Conservation (phyloP, 2,888 invertebrate species). For the Doris montereyensis region DNA sequence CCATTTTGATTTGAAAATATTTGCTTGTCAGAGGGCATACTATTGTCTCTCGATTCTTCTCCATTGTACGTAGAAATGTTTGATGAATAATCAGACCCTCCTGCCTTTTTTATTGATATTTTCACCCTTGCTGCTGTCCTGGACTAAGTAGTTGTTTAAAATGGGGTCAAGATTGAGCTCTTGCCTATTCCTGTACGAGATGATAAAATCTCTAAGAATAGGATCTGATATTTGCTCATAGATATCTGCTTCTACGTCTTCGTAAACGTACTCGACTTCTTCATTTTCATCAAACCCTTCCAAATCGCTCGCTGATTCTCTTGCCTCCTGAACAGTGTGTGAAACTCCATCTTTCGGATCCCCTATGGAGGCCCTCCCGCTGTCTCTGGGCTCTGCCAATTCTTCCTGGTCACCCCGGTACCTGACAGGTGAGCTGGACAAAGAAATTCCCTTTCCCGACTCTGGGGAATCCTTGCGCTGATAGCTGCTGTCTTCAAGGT, state of each 20-base stretch:
- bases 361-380: constrained; percentile 56
- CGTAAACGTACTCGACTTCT: not conserved
- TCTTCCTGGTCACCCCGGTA: constrained; percentile 2
- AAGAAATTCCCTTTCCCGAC: constrained; percentile 37
- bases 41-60: no score
- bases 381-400: constrained; percentile 46
- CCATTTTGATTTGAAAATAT: no score
- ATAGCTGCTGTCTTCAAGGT: not conserved
- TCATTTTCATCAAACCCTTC: not conserved
- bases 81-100: no score
- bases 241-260: constrained; percentile 40
- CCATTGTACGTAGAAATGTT: no score
- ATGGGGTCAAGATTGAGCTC: no score
- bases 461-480: constrained; percentile 35
- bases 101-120: no score
- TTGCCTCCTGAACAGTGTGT: not conserved
- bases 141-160: no score
- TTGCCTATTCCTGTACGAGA: constrained; percentile 44
- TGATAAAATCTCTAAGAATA: constrained; percentile 57
- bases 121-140: no score
- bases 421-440: constrained; percentile 25
- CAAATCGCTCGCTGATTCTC: not conserved
- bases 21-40: no score
- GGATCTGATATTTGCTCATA: constrained; percentile 58
- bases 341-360: constrained; percentile 41